Evolutionary conservation across 2,888 invertebrate genomes (phyloP).

Genomic region (Margaritifera margaritifera): DNA sequence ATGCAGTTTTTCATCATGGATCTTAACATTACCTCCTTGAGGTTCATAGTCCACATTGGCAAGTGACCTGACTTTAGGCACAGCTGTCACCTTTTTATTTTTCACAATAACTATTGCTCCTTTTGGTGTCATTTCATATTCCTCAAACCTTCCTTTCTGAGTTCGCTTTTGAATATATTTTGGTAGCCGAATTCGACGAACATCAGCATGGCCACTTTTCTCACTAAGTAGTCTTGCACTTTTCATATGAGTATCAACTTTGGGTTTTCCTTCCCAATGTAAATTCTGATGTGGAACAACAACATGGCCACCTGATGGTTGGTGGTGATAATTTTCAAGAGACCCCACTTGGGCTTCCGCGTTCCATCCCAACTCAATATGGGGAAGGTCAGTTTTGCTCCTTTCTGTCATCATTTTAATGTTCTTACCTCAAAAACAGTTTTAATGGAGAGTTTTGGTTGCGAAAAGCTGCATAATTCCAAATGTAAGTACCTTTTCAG

Average conservation of each 20-base stretch:
- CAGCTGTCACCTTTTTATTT: conserved; percentile 42
- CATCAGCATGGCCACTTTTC: conserved; percentile 28
- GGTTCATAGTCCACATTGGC: conserved; percentile 35
- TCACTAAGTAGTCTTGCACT: conserved; percentile 24
- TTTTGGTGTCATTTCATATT: conserved; percentile 82
- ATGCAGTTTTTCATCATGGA: conserved; percentile 25
- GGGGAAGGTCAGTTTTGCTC: conserved; percentile 39
- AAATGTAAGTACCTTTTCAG: too few species aligned
- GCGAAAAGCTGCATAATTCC: too few species aligned
- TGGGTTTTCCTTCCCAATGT: conserved; percentile 47
- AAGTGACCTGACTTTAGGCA: conserved; percentile 36
- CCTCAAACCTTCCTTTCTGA: conserved; percentile 73
- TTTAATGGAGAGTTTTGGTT: too few species aligned
- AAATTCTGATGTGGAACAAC: conserved; percentile 36
- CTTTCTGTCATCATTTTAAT: too few species aligned
- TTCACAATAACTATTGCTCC: conserved; percentile 39
- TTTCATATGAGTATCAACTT: conserved; percentile 46
- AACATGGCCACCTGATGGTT: conserved; percentile 77
- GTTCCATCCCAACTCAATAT: conserved; percentile 54
- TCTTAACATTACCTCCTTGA: conserved; percentile 30
- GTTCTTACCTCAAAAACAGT: too few species aligned
- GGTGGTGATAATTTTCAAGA: conserved; percentile 87
- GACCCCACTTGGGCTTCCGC: conserved; percentile 81
- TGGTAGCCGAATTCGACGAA: not conserved
- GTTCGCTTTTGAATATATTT: not conserved